Base-by-base conservation (phyloP, 2,113 vertebrate genomes). In the Chlorocebus sabaeus region DNA sequence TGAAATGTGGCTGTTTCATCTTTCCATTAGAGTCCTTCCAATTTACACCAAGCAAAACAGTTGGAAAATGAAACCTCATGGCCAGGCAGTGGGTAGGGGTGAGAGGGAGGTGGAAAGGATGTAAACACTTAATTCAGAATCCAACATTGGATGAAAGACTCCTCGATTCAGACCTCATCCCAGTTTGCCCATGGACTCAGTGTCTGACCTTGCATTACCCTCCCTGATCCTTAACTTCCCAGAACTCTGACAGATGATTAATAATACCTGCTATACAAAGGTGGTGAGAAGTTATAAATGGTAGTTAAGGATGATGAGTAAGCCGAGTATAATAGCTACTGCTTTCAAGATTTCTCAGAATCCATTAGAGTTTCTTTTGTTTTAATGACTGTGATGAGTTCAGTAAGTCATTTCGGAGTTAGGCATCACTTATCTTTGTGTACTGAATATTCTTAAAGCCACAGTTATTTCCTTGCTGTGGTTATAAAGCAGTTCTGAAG, bases 1-100 rank as follows among this genome's bases (percentile, higher is more conserved):
- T 97, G 98, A 97, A 96, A 97, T 97, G 94, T 96, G 90, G 88
- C 96, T 93, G 68, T 78, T 96, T 78, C 72, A 25, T 94, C 73
- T 95, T 57, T 70, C 93, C 89, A 6, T 96, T 64, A 93, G 79
- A 43, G 68, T 64, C 64, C 76, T 84, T 95, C 55, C 81, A 83
- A 82, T 88, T 90, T 59, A 96, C 81, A 94, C 64, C 84, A 92
- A 90, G 45, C n/a, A 81, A 84, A 96, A 68, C 78, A 82, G 32
- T 73, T 96, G 94, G 78, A 91, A 96, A 93, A 80, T 85, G 93
- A 96, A 96, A 82, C 72, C n/a, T 88, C 40, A 22, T 75, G 55
- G 45, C 79, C 35, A 7, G 11, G 23, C 30, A 25, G 64, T 32
- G 48, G 52, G 57, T 20, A 17, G 9, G 7, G 6, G 16, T 13